These are phyloP conservation scores for Nannobrachium achirus DNA, from an alignment of 2,113 vertebrate genomes.

Conservation along the genomic window DNA sequence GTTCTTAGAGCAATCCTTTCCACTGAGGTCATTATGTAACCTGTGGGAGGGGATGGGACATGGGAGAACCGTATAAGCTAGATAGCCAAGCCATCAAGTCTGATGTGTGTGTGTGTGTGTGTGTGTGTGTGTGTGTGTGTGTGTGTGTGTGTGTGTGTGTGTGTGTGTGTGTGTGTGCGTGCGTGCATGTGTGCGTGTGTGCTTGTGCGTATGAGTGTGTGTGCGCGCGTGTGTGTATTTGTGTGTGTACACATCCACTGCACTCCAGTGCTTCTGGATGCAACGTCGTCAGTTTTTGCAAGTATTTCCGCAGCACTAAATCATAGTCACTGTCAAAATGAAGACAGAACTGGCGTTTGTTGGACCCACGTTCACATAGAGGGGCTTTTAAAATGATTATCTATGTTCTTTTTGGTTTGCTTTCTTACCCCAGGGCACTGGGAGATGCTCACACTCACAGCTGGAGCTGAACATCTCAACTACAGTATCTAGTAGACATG, in stretches of 20 bases:
- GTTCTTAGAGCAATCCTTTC: conserved; percentile 52
- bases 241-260: background rate
- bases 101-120: conserved; percentile 12
- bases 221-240: too few relatives aligned
- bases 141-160: background rate
- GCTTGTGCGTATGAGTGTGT: background rate
- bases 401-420: too few relatives aligned
- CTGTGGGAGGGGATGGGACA: conserved; percentile 65
- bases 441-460: too few relatives aligned
- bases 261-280: background rate
- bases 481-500: too few relatives aligned
- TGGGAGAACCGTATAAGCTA: conserved; percentile 35
- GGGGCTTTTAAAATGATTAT: too few relatives aligned
- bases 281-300: too few relatives aligned
- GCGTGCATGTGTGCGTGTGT: background rate
- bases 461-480: too few relatives aligned
- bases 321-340: too few relatives aligned
- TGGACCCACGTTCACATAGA: too few relatives aligned
- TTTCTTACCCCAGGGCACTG: too few relatives aligned
- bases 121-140: conserved; percentile 5
- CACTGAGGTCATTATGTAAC: conserved; percentile 65
- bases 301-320: background rate
- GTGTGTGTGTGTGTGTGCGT: too few relatives aligned
- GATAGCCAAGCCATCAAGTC: conserved; percentile 33
- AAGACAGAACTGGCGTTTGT: too few relatives aligned